Base-by-base conservation (phyloP, 1,140 invertebrate species). In the Trachymyrmex cornetzi region DNA sequence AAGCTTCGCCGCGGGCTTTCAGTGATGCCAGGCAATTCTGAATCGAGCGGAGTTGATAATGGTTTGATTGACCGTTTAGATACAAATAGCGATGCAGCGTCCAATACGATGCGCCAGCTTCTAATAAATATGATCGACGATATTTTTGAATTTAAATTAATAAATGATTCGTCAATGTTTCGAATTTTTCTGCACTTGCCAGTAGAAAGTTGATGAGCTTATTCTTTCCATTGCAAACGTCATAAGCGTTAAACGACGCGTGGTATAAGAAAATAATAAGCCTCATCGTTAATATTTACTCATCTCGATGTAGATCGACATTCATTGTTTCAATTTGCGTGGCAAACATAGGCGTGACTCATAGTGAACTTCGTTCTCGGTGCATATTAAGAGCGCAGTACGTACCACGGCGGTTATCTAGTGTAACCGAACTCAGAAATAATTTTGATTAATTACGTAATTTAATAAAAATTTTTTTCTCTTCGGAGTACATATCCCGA, bases 61-160 rank as follows among this genome's bases (percentile, higher is more conserved):
- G 53, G 50, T 79, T 85, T 77, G 67, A 89, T 87, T 84, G 72
- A 87, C 59, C 66, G 59, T 63, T 61, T 57, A 85, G 77, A 87
- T 90, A 87, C 14, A 69, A 55, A n/a, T 63, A 19, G 19, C 63
- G n/a, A 44, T 3, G 14, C 4, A 22, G 4, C 19, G 27, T 77
- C 22, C 55, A n/a, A 77, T 44, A 9, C n/a, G 9, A 19, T 14
- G 50, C 27, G 24, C 2, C 27, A 34, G 30, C 5, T n/a, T 48
- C n/a, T 50, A 24, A 30, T 16, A 64, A 61, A 61, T 12, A 22
- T 12, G 9, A 57, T 57, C 19, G 48, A 57, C 7, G n/a, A 38
- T 61, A 63, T 27, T 16, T 38, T 48, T 77, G 1, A 77, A 38
- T 69, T 55, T 55, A 81, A 81, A 16, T 44, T 44, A 27, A 50